Base-by-base conservation (phyloP, 2,797 vertebrate species). In the Loris lydekkerianus region DNA sequence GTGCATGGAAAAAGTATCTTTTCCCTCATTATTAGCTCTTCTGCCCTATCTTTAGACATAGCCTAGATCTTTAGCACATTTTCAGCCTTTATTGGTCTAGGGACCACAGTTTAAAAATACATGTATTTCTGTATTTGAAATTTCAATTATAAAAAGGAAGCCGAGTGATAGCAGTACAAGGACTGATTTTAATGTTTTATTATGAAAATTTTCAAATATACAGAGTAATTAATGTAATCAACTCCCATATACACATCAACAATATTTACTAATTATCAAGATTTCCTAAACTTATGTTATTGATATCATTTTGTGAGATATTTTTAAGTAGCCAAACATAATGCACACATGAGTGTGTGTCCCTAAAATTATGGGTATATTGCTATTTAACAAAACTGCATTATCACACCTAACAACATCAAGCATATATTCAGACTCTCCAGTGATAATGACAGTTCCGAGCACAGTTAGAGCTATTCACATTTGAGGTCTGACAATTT, bases 101-200 rank as follows among this genome's bases (percentile, higher is more conserved):
- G 10, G 40, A 77, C 6, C n/a, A 56, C 5, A 89, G 56, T 43
- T 43, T 7, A 29, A 90, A 73, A 85, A 18, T 15, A 88, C 85
- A 21, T 21, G 3, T 56, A 82, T 78, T 46, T 95, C 10, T 85
- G 10, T 27, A 37, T n/a, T 87, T 80, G 65, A 53, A 93, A 43
- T 92, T 93, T 96, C 87, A 80, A 73, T 93, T 85, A 70, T 91
- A 56, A 77, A 95, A 63, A 49, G 27, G 2, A 11, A 70, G 4
- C 21, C 83, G 18, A 49, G 2, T 40, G 15, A 29, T 75, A 70
- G 21, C 86, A 89, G 14, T 31, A 86, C 86, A 20, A 46, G 9
- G 31, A 56, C 43, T 87, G 49, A 56, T 69, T 93, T 88, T 94
- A n/a, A n/a, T 58, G n/a, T 76, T 84, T 94, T 76, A 93, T 72